A percentile compares a stretch with the other conserved stretches of the same genome.
Conservation (phyloP, 2,113 vertebrate genomes). For the Bothrops jararaca region DNA sequence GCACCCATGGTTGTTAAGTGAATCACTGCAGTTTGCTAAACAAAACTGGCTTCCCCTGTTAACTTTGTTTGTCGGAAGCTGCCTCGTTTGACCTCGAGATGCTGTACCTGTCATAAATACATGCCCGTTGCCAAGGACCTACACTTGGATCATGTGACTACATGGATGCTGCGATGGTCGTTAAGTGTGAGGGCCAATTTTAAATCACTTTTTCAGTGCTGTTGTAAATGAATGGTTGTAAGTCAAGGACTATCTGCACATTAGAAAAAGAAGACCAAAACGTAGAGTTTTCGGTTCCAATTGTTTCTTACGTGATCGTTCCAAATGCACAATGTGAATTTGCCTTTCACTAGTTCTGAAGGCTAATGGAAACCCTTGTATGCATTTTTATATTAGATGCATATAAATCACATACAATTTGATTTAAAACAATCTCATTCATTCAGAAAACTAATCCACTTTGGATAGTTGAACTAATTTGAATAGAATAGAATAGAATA, state of each 20-base stretch:
- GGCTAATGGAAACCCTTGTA: conserved; percentile 1
- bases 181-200: not conserved
- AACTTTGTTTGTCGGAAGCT: not conserved
- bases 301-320: not conserved
- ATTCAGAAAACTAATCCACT: not conserved
- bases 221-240: not conserved
- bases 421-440: not conserved
- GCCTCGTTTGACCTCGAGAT: not conserved
- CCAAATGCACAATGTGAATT: not conserved
- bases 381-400: not conserved
- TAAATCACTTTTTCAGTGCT: not conserved
- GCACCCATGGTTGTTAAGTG: not conserved
- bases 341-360: not conserved
- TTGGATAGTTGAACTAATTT: not conserved
- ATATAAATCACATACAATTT: not conserved
- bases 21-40: not conserved
- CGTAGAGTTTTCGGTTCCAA: not conserved
- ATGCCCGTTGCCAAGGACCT: not conserved
- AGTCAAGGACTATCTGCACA: not conserved
- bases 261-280: not conserved
- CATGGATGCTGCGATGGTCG: not conserved
- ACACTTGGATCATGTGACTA: not conserved
- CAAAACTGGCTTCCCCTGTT: not conserved
- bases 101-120: not conserved
- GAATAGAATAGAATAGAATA: too few species aligned